Percentiles rank a stretch among this genome's conserved stretches.
These are phyloP conservation scores for Hypselothyrea guttata DNA, from an alignment of 2,888 invertebrate species.

Conservation along the genomic window DNA sequence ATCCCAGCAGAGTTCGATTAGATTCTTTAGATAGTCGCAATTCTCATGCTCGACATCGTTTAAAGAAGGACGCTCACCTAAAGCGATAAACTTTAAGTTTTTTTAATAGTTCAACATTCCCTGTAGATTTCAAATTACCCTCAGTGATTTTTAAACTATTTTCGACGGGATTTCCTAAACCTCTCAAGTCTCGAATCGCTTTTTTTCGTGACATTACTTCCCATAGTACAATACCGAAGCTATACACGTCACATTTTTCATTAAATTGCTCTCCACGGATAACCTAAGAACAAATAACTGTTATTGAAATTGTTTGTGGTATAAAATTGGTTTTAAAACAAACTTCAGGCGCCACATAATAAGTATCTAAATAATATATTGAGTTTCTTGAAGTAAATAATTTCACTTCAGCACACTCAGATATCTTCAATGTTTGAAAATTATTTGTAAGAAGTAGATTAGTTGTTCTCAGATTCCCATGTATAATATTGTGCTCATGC, in stretches of 20 bases:
- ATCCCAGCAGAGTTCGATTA: conserved; percentile 16
- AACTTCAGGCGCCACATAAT: conserved; percentile 28
- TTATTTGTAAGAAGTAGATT: conserved; percentile 19
- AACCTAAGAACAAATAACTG: conserved; percentile 39
- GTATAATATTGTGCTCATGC: conserved; percentile 5
- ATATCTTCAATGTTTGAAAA: conserved; percentile 8
- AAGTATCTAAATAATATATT: too few relatives aligned
- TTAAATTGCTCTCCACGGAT: neutral
- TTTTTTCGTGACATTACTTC: neutral
- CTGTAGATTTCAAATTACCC: too few relatives aligned
- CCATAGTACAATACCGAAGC: neutral
- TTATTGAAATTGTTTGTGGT: conserved; percentile 1
- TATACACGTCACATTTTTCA: neutral
- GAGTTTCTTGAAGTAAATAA: too few relatives aligned
- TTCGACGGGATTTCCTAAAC: neutral
- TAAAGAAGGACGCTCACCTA: neutral
- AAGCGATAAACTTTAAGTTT: neutral
- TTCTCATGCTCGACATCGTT: neutral
- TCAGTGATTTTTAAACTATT: neutral
- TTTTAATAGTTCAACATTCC: too few relatives aligned
- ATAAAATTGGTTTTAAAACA: neutral
- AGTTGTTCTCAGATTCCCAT: conserved; percentile 18
- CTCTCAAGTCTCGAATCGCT: conserved; percentile 14
- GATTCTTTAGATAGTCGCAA: neutral
- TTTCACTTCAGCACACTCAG: conserved; percentile 18